Evolutionary conservation across 2,888 invertebrate genomes (phyloP).

Genomic region (Augiades crinisus): DNA sequence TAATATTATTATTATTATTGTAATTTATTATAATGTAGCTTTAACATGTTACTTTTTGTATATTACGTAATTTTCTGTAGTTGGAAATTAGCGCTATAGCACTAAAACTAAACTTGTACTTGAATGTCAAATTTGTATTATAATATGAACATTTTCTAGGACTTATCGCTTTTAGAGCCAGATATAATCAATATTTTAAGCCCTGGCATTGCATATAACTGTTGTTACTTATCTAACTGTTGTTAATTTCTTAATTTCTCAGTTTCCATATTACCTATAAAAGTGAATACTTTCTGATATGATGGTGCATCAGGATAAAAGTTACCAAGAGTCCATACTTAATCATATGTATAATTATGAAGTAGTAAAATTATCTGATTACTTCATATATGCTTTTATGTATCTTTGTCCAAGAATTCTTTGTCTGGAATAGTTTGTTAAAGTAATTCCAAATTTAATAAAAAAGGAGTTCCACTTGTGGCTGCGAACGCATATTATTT

Average conservation of each 20-base stretch:
- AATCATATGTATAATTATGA: too few relatives aligned
- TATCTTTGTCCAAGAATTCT: too few relatives aligned
- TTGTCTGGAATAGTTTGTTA: too few relatives aligned
- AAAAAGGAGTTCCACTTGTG: too few relatives aligned
- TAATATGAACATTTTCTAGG: not conserved
- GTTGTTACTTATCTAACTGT: not conserved
- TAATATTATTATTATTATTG: not conserved
- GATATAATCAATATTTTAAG: not conserved
- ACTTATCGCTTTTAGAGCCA: not conserved
- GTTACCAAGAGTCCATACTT: too few relatives aligned
- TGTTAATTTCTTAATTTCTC: not conserved
- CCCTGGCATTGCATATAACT: not conserved
- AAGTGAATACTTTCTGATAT: too few relatives aligned
- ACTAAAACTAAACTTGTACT: not conserved
- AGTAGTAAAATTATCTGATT: too few relatives aligned
- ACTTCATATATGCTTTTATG: too few relatives aligned
- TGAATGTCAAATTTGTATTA: not conserved
- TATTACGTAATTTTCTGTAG: not conserved
- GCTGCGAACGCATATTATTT: too few relatives aligned
- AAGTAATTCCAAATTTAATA: too few relatives aligned
- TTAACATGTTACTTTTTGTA: not conserved
- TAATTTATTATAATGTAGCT: conserved; percentile 7
- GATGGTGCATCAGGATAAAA: too few relatives aligned
- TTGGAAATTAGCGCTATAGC: not conserved
- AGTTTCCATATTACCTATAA: too few relatives aligned